Percentiles rank a stretch among this genome's conserved stretches.
These are phyloP conservation scores for Augiades crinisus DNA, from an alignment of 2,888 invertebrate species.

Conservation along the genomic window DNA sequence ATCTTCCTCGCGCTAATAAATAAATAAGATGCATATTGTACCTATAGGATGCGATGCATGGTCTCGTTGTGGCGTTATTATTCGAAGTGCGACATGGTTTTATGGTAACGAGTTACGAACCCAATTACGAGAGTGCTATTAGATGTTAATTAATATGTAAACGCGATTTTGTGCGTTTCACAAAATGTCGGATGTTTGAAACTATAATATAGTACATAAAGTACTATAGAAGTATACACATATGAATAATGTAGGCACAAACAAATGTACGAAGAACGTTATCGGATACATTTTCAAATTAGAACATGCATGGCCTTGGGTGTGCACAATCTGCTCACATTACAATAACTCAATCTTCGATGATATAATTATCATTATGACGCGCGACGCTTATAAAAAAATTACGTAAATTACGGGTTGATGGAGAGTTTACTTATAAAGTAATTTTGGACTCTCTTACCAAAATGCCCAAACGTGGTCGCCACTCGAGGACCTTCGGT, in stretches of 20 bases:
- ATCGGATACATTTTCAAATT: conserved; percentile 3
- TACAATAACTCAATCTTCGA: conserved; percentile 1
- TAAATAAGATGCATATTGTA: conserved; percentile 61
- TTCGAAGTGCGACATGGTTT: neutral
- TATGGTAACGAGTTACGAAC: conserved; percentile 1
- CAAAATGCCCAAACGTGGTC: too few relatives aligned
- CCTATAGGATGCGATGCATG: conserved; percentile 27
- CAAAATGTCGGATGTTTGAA: conserved; percentile 24
- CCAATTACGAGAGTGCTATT: conserved; percentile 9
- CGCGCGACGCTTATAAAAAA: conserved; percentile 7
- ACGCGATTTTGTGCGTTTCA: conserved; percentile 3
- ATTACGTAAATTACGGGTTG: too few relatives aligned
- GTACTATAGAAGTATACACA: too few relatives aligned
- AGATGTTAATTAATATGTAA: conserved; percentile 21
- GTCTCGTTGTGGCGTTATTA: conserved; percentile 8
- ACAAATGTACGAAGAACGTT: neutral
- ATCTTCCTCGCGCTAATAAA: conserved; percentile 67
- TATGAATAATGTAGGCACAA: too few relatives aligned
- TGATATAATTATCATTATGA: conserved; percentile 10
- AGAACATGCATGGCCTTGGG: conserved; percentile 7
- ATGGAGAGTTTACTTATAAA: too few relatives aligned
- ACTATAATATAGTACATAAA: conserved; percentile 2
- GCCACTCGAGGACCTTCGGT: too few relatives aligned
- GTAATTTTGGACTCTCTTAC: too few relatives aligned
- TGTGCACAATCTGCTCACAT: neutral